Evolutionary conservation across 2,113 vertebrate species (phyloP).

Genomic region (Bagarius yarrelli): DNA sequence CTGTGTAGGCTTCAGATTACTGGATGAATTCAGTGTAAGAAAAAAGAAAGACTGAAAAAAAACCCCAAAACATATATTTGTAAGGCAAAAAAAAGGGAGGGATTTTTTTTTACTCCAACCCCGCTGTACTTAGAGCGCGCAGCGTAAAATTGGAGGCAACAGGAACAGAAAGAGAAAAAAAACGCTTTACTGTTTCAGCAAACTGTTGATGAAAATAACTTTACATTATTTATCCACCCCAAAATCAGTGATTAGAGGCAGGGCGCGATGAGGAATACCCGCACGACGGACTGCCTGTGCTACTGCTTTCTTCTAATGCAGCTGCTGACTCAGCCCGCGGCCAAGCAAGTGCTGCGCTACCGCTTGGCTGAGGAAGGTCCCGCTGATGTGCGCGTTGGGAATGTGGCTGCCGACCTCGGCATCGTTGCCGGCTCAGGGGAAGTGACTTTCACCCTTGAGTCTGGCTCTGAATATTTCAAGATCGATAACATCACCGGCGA

Average conservation of each 20-base stretch:
- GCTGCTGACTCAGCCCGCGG: conserved; percentile 84
- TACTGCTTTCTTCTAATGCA: conserved; percentile 81
- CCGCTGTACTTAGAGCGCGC: conserved; percentile 64
- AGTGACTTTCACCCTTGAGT: conserved; percentile 97
- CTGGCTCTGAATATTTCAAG: conserved; percentile 95
- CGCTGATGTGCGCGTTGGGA: conserved; percentile 91
- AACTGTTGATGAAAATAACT: conserved; percentile 36
- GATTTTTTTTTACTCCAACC: conserved; percentile 60
- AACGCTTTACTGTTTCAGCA: not conserved
- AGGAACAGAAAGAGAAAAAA: not conserved
- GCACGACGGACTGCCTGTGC: conserved; percentile 75
- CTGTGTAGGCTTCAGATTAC: conserved; percentile 12
- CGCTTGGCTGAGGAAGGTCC: conserved; percentile 93
- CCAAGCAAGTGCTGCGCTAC: conserved; percentile 94
- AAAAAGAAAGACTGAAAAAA: conserved; percentile 13
- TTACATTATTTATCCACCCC: not conserved
- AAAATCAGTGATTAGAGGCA: conserved; percentile 46
- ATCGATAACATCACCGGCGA: conserved; percentile 99
- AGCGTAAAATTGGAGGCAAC: conserved; percentile 31
- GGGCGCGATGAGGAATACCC: conserved; percentile 74
- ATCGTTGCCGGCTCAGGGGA: conserved; percentile 90
- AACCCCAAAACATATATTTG: conserved; percentile 6
- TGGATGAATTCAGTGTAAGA: conserved; percentile 18
- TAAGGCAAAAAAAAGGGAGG: conserved; percentile 12
- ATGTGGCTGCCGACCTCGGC: conserved; percentile 90